Evolutionary conservation across 2,797 vertebrate genomes (phyloP).

Genomic region (Eptatretus atami): DNA sequence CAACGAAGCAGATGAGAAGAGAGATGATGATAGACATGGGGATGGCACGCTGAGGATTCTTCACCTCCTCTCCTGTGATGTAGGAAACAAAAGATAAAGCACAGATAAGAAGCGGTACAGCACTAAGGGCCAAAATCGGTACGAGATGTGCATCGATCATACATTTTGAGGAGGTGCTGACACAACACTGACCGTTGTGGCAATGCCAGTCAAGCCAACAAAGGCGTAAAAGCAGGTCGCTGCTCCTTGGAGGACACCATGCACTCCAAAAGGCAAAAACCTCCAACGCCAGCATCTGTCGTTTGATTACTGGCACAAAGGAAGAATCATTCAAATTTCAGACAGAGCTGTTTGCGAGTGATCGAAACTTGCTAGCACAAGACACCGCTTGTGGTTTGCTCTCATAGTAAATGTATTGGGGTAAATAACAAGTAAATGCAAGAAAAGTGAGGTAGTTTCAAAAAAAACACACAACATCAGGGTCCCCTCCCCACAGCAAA

Average conservation of each 20-base stretch:
- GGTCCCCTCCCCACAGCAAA: background rate
- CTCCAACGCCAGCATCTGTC: conserved; percentile 21
- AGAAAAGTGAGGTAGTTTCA: background rate
- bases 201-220: conserved; percentile 80
- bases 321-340: background rate
- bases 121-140: background rate
- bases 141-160: background rate
- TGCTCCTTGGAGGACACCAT: conserved; percentile 56
- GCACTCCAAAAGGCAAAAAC: conserved; percentile 68
- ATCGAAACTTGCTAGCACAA: no score
- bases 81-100: background rate
- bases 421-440: background rate
- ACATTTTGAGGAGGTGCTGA: background rate
- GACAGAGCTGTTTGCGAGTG: no score
- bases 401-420: no score
- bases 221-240: conserved; percentile 93
- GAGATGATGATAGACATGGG: conserved; percentile 64
- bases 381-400: no score
- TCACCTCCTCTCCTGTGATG: conserved; percentile 61
- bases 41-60: conserved; percentile 62
- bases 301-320: background rate
- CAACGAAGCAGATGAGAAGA: conserved; percentile 62
- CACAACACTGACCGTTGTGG: conserved; percentile 41
- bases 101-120: background rate
- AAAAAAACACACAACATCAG: background rate